phyloP scores from a whole-genome alignment of 2,113 vertebrate species.

The Platichthys flesus region DNA sequence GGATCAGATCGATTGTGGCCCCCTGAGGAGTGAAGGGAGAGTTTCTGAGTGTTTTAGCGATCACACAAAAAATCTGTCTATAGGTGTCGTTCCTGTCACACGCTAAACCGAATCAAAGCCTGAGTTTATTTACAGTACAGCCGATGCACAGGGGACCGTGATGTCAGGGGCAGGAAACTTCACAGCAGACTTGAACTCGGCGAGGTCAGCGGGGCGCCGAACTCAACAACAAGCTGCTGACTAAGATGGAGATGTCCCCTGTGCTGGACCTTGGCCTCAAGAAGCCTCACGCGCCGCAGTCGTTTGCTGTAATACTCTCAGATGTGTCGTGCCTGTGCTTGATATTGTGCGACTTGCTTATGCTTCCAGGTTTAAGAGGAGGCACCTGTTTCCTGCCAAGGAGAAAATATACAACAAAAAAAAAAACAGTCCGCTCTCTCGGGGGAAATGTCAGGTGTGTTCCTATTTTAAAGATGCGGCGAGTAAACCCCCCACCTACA shows the following conservation, averaged over 20 bases:
- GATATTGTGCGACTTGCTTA: constrained; percentile 37
- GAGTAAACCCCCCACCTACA: background rate
- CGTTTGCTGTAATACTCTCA: constrained; percentile 61
- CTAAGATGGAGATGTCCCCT: constrained; percentile 24
- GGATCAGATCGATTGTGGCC: constrained; percentile 61
- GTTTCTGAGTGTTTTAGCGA: background rate
- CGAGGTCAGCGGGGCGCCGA: constrained; percentile 17
- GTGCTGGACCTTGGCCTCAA: constrained; percentile 28
- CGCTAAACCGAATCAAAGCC: constrained; percentile 18
- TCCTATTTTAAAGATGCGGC: constrained; percentile 33
- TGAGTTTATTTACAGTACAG: constrained; percentile 12
- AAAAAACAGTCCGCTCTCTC: constrained; percentile 26
- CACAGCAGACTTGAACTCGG: background rate
- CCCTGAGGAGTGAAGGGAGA: background rate
- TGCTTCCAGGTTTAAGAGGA: constrained; percentile 64
- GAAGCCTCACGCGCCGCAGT: constrained; percentile 13
- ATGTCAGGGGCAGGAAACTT: background rate
- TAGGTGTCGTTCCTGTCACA: constrained; percentile 26
- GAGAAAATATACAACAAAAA: constrained; percentile 13
- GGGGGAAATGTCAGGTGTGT: constrained; percentile 41
- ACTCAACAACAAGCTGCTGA: background rate
- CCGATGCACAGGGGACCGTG: background rate
- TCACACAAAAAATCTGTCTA: no score
- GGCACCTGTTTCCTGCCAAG: constrained; percentile 74
- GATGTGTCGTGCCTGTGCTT: constrained; percentile 28